phyloP scores from a whole-genome alignment of 2,888 invertebrate species.

The Thereva unica region DNA sequence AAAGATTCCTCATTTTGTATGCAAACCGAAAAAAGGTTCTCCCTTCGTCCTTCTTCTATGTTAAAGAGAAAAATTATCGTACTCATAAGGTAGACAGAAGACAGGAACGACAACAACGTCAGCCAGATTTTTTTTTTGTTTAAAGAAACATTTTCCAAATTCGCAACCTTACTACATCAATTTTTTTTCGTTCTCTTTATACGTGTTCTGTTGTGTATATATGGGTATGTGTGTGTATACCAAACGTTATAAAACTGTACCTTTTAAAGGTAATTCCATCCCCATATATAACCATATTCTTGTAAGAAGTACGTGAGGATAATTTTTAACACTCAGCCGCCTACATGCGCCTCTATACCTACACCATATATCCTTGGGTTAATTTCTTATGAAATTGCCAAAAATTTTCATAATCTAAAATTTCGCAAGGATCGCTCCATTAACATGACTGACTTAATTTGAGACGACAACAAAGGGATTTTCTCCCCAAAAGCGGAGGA shows the following conservation, averaged over 20 bases:
- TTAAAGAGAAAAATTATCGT: too few relatives aligned
- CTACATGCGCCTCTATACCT: neutral
- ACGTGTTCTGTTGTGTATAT: too few relatives aligned
- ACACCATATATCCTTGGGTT: neutral
- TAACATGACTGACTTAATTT: constrained; percentile 26
- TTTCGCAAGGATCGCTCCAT: constrained; percentile 14
- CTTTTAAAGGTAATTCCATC: neutral
- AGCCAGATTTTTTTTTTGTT: too few relatives aligned
- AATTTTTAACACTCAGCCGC: too few relatives aligned
- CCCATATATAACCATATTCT: neutral
- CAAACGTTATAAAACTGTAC: neutral
- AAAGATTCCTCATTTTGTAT: constrained; percentile 17
- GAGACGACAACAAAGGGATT: constrained; percentile 17
- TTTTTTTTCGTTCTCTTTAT: too few relatives aligned
- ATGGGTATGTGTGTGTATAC: neutral
- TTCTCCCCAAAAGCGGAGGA: neutral
- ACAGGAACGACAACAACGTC: too few relatives aligned
- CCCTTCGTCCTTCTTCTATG: too few relatives aligned
- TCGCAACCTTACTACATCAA: too few relatives aligned
- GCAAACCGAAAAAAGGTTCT: constrained; percentile 10
- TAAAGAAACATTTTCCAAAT: too few relatives aligned
- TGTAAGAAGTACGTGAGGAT: too few relatives aligned
- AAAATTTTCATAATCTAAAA: constrained; percentile 14
- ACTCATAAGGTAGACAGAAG: too few relatives aligned
- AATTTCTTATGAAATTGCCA: neutral